Evolutionary conservation across 2,888 invertebrate genomes (phyloP).

Genomic region (Macropis europaea): DNA sequence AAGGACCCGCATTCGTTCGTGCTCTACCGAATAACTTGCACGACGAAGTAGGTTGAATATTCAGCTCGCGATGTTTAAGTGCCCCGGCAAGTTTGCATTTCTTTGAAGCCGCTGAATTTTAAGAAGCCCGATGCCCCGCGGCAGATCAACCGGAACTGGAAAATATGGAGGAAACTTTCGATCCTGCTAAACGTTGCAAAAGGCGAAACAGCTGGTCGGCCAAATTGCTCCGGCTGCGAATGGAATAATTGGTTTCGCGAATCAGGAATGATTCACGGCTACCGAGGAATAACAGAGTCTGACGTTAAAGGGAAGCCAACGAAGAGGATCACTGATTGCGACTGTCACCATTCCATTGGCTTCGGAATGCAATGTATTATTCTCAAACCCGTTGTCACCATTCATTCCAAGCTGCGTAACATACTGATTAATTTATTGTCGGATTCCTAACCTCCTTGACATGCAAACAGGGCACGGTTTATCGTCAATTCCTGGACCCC

Average conservation of each 20-base stretch:
- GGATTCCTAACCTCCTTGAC: background rate
- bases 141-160: background rate
- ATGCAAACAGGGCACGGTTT: background rate
- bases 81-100: slow-evolving; percentile 34
- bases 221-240: background rate
- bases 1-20: slow-evolving; percentile 20
- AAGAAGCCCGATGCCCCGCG: background rate
- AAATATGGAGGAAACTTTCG: background rate
- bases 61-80: slow-evolving; percentile 44
- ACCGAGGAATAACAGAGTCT: slow-evolving; percentile 27
- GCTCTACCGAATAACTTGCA: slow-evolving; percentile 19
- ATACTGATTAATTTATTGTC: slow-evolving; percentile 16
- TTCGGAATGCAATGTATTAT: slow-evolving; percentile 36
- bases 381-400: slow-evolving; percentile 10
- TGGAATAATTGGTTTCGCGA: background rate
- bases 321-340: slow-evolving; percentile 57
- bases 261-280: slow-evolving; percentile 26
- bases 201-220: background rate
- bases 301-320: slow-evolving; percentile 60
- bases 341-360: slow-evolving; percentile 57
- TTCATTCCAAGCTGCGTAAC: too few relatives aligned
- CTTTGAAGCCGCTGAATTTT: slow-evolving; percentile 28
- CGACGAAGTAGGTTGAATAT: slow-evolving; percentile 40
- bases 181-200: too few relatives aligned
- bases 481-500: too few relatives aligned